Base-by-base conservation (phyloP, 2,797 vertebrate species). In the Gastrophryne carolinensis region DNA sequence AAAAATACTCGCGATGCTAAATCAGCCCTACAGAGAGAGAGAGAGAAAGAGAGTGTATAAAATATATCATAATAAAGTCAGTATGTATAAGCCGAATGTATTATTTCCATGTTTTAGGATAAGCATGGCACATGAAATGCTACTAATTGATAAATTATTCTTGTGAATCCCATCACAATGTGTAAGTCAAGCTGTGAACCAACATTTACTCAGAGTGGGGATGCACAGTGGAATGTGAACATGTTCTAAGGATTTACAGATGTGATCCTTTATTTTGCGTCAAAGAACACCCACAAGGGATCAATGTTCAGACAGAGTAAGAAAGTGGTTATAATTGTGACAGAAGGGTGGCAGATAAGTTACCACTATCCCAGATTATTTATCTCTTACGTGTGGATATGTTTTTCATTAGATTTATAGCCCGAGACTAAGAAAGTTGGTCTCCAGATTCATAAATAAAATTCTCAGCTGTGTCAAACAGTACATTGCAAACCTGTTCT, bases 401-500 rank as follows among this genome's bases (percentile, higher is more conserved):
- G 29, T 34, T 57, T 17, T 32, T 32, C 17, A 35, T 23, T 39
- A 41, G 34, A 27, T 4, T 35, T 24, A 21, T 49, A 70, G 32
- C 54, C 52, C 8, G 3, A 56, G 44, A 24, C 3, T n/a, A 44
- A 41, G 37, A 34, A 56, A 57, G 57, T 54, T 49, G 41, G n/a
- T 69, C 30, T 49, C n/a, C 6, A 54, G 64, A 29, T 39, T 63
- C 37, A 64, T 73, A 35, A 56, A 34, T n/a, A 44, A 26, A 54
- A 73, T 58, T 64, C 49, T 64, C 60, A 73, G 71, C 60, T 73
- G 60, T 64, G 60, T 64, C 10, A 65, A 65, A 65, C 64, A 64
- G 50, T 39, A 73, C 72, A 73, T 30, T n/a, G 19, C 26, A 73
- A 65, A 65, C 47, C 61, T 73, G 24, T 56, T 54, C 27, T 73